A percentile compares a stretch with the other conserved stretches of the same genome.
Evolutionary conservation across 2,888 invertebrate genomes (phyloP).

Genomic region (Hirudinaria manillensis): DNA sequence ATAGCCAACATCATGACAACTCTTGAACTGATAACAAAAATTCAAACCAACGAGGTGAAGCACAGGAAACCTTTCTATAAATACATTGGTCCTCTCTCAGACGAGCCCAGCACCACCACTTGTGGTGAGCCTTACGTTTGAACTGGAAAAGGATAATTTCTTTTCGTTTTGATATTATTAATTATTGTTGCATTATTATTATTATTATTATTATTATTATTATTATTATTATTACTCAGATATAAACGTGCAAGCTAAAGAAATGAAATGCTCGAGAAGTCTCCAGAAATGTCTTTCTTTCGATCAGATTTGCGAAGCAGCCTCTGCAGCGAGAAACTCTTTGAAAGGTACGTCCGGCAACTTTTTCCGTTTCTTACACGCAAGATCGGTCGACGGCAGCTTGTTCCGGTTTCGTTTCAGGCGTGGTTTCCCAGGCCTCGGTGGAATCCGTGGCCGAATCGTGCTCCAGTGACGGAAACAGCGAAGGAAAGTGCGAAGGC

Average conservation of each 20-base stretch:
- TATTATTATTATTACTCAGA: neutral
- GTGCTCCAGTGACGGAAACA: neutral
- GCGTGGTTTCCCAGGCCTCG: neutral
- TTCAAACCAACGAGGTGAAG: conserved; percentile 60
- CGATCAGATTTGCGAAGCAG: conserved; percentile 53
- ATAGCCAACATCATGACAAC: conserved; percentile 73
- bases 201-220: neutral
- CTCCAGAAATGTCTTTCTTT: conserved; percentile 50
- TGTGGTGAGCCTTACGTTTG: neutral
- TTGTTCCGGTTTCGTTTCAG: neutral
- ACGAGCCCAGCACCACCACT: neutral
- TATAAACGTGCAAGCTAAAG: neutral
- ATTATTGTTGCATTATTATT: neutral
- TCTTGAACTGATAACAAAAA: conserved; percentile 67
- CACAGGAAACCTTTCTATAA: conserved; percentile 66
- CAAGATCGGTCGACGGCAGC: neutral
- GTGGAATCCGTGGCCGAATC: neutral
- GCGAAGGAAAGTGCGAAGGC: too few relatives aligned
- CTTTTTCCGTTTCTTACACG: neutral
- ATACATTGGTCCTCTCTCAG: conserved; percentile 59
- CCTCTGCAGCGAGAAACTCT: conserved; percentile 49
- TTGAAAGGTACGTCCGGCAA: conserved; percentile 34
- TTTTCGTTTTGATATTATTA: neutral
- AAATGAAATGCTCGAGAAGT: neutral
- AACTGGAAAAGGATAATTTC: neutral